A percentile compares a stretch with the other conserved stretches of the same genome.
phyloP scores from a whole-genome alignment of 2,797 vertebrate genomes.

The Vultur gryphus region DNA sequence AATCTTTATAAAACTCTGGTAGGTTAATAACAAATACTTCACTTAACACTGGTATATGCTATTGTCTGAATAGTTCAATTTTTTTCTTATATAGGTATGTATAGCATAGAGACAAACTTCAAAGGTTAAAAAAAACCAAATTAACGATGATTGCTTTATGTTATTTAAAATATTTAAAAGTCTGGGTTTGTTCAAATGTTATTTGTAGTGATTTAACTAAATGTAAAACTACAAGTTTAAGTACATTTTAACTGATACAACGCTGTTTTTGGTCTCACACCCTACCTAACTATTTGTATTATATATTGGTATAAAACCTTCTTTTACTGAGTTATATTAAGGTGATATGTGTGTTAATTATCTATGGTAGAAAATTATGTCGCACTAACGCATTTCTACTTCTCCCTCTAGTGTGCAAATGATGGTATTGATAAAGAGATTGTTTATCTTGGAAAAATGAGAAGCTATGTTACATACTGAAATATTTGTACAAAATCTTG shows the following conservation, averaged over 20 bases:
- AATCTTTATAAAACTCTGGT: background rate
- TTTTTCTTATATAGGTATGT: background rate
- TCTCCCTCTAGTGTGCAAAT: background rate
- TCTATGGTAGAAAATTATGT: background rate
- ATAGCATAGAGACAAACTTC: background rate
- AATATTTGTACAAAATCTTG: no score
- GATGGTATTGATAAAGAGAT: background rate
- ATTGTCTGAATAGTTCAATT: background rate
- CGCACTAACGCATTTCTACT: rapidly evolving
- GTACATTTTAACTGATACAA: background rate
- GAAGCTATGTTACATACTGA: background rate
- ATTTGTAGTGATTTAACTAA: background rate
- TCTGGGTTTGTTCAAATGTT: background rate
- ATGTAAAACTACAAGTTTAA: background rate
- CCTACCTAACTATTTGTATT: background rate
- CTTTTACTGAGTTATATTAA: background rate
- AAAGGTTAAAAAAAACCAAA: background rate
- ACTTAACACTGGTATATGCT: background rate
- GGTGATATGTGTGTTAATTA: background rate
- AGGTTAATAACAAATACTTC: background rate
- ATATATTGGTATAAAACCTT: background rate
- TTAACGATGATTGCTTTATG: background rate
- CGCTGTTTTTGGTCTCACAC: background rate
- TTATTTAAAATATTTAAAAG: background rate
- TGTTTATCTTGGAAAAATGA: background rate